A percentile compares a stretch with the other conserved stretches of the same genome.
Conservation (phyloP, 2,113 vertebrate species). For the Microcebus tavaratra region DNA sequence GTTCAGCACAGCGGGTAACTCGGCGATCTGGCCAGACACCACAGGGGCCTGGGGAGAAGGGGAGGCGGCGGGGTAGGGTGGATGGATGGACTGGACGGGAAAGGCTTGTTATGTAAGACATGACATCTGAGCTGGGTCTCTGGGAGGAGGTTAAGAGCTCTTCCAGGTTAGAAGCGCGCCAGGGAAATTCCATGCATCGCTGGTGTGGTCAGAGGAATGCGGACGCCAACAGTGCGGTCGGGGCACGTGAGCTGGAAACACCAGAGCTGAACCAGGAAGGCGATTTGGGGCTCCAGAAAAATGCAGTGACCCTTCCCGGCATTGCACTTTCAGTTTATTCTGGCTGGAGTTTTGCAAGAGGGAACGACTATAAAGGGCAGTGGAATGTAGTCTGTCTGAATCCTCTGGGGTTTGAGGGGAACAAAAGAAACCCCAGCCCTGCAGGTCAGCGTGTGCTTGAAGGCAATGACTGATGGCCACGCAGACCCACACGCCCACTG, state of each 20-base stretch:
- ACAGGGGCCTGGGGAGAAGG: rapidly evolving
- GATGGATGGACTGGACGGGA: rapidly evolving
- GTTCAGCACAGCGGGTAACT: background rate
- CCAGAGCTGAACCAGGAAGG: background rate
- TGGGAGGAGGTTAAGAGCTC: background rate
- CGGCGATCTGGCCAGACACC: background rate
- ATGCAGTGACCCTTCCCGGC: background rate
- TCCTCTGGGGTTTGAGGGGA: background rate
- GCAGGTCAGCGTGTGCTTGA: rapidly evolving
- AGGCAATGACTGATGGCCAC: too few species aligned
- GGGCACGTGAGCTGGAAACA: background rate
- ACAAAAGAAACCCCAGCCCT: background rate
- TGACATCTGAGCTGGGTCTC: background rate
- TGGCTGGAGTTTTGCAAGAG: background rate
- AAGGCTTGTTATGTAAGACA: rapidly evolving
- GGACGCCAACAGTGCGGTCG: background rate
- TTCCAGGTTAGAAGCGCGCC: background rate
- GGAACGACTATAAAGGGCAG: background rate
- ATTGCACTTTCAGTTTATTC: background rate
- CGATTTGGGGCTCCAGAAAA: background rate
- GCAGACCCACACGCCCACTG: rapidly evolving
- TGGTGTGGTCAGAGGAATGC: background rate
- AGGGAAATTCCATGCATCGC: background rate
- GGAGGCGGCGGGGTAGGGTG: rapidly evolving
- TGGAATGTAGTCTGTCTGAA: background rate